These are phyloP conservation scores for Patiria miniata DNA, from an alignment of 35 echinoderm and acorn worm species.

Conservation along the genomic window DNA sequence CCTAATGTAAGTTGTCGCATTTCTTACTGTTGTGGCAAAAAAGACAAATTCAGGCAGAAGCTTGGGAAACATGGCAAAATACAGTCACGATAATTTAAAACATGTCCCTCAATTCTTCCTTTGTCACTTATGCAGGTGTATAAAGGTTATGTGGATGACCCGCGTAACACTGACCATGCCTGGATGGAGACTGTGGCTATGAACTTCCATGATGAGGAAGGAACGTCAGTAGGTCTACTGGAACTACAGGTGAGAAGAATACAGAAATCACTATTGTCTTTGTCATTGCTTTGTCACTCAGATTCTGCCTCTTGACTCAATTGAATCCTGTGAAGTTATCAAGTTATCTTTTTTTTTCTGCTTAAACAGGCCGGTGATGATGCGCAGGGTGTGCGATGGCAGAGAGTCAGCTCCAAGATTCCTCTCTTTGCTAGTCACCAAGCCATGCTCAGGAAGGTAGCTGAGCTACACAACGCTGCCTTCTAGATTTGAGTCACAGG, in stretches of 20 bases:
- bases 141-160: slow-evolving; percentile 97
- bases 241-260: slow-evolving; percentile 26
- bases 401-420: slow-evolving; percentile 84
- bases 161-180: slow-evolving; percentile 92
- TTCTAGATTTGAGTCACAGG: slow-evolving; percentile 45
- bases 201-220: slow-evolving; percentile 90
- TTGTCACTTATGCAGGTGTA: slow-evolving; percentile 52
- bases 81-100: too few species aligned
- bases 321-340: too few species aligned
- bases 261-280: too few species aligned
- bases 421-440: slow-evolving; percentile 86
- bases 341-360: too few species aligned
- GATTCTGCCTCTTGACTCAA: too few species aligned
- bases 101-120: neutral
- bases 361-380: slow-evolving; percentile 78
- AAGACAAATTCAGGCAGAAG: too few species aligned
- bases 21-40: too few species aligned
- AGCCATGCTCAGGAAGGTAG: slow-evolving; percentile 79
- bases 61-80: too few species aligned
- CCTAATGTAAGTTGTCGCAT: too few species aligned
- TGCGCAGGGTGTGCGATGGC: slow-evolving; percentile 88
- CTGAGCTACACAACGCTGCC: slow-evolving; percentile 75
- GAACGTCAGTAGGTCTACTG: slow-evolving; percentile 53
- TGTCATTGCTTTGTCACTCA: too few species aligned
- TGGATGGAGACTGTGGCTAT: slow-evolving; percentile 98